These are phyloP conservation scores for Melikaiella ostensackeni DNA, from an alignment of 2,888 invertebrate species.

Conservation along the genomic window DNA sequence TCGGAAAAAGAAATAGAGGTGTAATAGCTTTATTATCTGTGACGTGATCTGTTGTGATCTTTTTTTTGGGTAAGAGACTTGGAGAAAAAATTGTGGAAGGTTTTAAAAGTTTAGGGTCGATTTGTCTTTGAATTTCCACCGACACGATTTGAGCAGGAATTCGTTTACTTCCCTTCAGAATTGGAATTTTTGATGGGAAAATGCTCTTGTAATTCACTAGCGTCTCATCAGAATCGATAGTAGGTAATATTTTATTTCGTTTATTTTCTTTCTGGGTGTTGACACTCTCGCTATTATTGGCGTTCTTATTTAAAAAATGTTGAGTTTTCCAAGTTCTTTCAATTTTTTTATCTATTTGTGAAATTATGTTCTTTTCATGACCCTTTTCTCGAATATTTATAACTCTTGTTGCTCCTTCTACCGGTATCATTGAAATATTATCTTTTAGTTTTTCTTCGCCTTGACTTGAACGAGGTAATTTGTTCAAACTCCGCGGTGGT, in stretches of 20 bases:
- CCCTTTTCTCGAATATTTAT: neutral
- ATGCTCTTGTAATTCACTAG: neutral
- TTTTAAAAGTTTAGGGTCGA: constrained; percentile 49
- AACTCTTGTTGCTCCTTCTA: neutral
- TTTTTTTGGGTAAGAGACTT: neutral
- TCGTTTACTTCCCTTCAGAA: constrained; percentile 57
- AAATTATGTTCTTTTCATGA: too few relatives aligned
- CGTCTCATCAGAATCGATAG: neutral
- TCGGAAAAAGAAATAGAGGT: constrained; percentile 42
- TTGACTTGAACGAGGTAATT: constrained; percentile 30
- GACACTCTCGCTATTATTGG: neutral
- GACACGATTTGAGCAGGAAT: constrained; percentile 56
- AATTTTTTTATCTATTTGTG: too few relatives aligned
- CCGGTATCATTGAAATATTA: constrained; percentile 38
- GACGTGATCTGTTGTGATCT: neutral
- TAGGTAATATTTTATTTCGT: neutral
- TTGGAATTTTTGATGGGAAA: constrained; percentile 65
- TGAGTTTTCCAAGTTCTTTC: too few relatives aligned
- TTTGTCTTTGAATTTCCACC: constrained; percentile 53
- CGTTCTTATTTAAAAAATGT: neutral
- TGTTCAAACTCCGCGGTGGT: neutral
- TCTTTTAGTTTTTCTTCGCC: constrained; percentile 45
- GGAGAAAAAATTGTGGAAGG: constrained; percentile 43
- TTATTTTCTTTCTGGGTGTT: neutral
- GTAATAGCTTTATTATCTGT: constrained; percentile 5